Conservation (phyloP, 2,113 vertebrate genomes). For the Penelope pileata region DNA sequence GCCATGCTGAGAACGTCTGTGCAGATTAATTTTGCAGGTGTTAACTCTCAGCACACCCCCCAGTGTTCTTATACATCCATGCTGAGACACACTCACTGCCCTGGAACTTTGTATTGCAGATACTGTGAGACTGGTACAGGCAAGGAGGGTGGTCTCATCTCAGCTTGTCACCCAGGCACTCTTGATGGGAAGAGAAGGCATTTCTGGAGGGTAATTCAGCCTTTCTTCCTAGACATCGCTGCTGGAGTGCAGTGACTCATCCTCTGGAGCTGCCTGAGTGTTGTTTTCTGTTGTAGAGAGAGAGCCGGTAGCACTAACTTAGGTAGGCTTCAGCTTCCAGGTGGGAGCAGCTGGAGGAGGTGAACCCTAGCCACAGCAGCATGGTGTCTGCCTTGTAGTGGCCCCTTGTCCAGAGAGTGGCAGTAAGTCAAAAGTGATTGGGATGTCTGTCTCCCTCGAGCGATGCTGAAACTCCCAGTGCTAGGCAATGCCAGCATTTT, state of each 20-base stretch:
- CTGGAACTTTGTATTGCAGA: neutral
- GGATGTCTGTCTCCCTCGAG: neutral
- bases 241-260: neutral
- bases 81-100: neutral
- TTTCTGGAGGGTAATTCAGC: neutral
- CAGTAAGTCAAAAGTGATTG: neutral
- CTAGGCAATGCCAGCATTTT: neutral
- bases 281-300: neutral
- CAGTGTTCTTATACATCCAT: fast-evolving
- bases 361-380: neutral
- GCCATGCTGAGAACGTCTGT: neutral
- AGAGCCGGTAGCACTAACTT: neutral
- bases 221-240: neutral
- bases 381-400: neutral
- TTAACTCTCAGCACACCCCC: neutral
- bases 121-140: neutral
- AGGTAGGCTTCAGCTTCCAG: neutral
- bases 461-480: neutral
- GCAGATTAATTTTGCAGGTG: neutral
- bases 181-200: neutral
- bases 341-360: neutral
- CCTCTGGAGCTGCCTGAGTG: neutral
- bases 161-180: neutral
- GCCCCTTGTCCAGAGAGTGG: neutral
- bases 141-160: neutral